phyloP scores from a whole-genome alignment of 1,140 invertebrate species.

The Akabosia matsudoensis region DNA sequence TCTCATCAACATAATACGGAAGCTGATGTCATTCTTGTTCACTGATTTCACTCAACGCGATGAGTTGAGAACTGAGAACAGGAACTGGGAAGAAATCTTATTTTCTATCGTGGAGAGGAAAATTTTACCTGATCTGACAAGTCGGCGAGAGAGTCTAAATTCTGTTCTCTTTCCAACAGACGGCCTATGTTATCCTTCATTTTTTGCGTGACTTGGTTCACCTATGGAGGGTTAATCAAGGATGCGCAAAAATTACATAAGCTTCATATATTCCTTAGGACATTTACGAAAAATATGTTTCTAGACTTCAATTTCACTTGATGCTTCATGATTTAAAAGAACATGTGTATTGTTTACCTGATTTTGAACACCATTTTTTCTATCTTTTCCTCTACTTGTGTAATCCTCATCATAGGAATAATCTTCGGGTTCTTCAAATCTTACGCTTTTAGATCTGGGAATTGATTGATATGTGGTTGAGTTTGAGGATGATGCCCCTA shows the following conservation, averaged over 20 bases:
- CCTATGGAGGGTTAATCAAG: conserved; percentile 18
- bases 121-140: conserved; percentile 40
- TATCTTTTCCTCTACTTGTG: background rate
- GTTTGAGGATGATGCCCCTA: background rate
- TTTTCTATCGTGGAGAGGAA: background rate
- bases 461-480: background rate
- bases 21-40: background rate
- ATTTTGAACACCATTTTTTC: background rate
- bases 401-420: conserved; percentile 4
- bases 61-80: background rate
- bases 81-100: background rate
- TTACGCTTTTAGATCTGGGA: conserved; percentile 36
- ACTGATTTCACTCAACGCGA: background rate
- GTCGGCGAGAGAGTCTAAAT: conserved; percentile 37
- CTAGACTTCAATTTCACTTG: too few relatives aligned
- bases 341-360: background rate
- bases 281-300: background rate
- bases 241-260: background rate
- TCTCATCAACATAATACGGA: too few relatives aligned
- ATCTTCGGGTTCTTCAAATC: conserved; percentile 37
- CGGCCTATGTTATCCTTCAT: conserved; percentile 39
- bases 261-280: background rate
- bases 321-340: background rate
- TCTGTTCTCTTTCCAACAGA: conserved; percentile 38
- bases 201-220: conserved; percentile 34